Conservation (phyloP, 92 coral and sea anemone genomes). For the Phenganax stokvisi region DNA sequence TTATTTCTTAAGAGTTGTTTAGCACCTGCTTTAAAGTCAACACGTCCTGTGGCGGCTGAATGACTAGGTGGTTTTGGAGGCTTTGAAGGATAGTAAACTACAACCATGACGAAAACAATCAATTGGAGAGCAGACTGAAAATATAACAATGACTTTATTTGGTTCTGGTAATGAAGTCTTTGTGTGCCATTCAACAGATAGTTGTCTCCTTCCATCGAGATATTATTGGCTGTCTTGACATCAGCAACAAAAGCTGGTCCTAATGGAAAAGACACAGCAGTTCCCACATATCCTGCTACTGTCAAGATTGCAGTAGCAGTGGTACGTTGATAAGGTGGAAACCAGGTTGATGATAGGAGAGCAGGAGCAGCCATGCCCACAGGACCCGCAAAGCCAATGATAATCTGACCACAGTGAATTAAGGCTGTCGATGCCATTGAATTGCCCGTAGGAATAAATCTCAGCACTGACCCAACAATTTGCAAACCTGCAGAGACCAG, state of each 20-base stretch:
- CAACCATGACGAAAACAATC: slow-evolving; percentile 55
- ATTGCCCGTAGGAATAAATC: slow-evolving; percentile 65
- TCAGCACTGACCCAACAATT: slow-evolving; percentile 75
- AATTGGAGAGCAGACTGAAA: slow-evolving; percentile 64
- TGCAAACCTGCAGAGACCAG: slow-evolving; percentile 69
- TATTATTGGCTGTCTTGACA: slow-evolving; percentile 30
- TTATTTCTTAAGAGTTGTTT: slow-evolving; percentile 63
- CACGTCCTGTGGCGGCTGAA: slow-evolving; percentile 91
- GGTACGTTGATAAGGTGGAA: slow-evolving; percentile 91
- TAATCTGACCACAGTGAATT: slow-evolving; percentile 83
- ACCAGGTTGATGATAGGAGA: slow-evolving; percentile 92
- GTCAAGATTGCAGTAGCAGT: slow-evolving; percentile 93
- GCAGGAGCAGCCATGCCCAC: slow-evolving; percentile 98
- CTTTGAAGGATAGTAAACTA: slow-evolving; percentile 70
- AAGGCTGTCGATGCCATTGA: slow-evolving; percentile 54
- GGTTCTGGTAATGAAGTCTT: slow-evolving; percentile 41
- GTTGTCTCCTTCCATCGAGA: slow-evolving; percentile 36
- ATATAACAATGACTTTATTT: slow-evolving; percentile 73
- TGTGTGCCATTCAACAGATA: slow-evolving; percentile 49
- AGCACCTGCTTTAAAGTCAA: slow-evolving; percentile 70
- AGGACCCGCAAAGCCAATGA: slow-evolving; percentile 91
- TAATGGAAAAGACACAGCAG: slow-evolving; percentile 73
- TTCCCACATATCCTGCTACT: slow-evolving; percentile 84
- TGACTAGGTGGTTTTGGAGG: slow-evolving; percentile 83
- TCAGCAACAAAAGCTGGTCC: slow-evolving; percentile 81